Base-by-base conservation (phyloP, 2,797 vertebrate genomes). In the Jordanella pulchra region DNA sequence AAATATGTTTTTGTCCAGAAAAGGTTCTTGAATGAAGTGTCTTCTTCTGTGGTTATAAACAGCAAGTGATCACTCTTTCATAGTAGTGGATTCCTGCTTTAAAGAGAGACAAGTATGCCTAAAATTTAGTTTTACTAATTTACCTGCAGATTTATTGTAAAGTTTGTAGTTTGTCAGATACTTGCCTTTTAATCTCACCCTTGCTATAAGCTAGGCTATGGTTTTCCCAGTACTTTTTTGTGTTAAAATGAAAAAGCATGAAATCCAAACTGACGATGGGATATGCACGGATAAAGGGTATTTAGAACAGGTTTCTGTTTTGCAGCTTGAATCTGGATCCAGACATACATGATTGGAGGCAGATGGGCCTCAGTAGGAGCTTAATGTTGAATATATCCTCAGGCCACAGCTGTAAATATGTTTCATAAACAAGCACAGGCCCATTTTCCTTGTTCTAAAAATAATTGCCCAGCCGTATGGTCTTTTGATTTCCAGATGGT, bases 401-500 rank as follows among this genome's bases (percentile, higher is more conserved):
- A 23, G 0, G 1, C 15, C 30, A 42, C 44, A 28, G 55, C 39
- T 74, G 30, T 25, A 73, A 65, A 48, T 44, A 30, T 35, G 65
- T 35, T 75, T 51, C 27, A 44, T 54, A 47, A 42, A 67, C 30
- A 54, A 65, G 32, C 1, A 17, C 44, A 25, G 32, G 32, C n/a
- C 0, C 27, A 12, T 44, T 68, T 55, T 65, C 27, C 64, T 50
- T 60, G n/a, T 45, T 47, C n/a, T 73, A 25, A 25, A 67, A 63
- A 51, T 1, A 48, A 61, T 54, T 45, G 3, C 30, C 32, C 27
- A 23, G 42, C 44, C 65, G 30, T 47, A 53, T 27, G 74, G 27
- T 23, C 39, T 2, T 7, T 67, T 65, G 30, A 66, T n/a, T 44
- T 54, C 69, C 60, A 61, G 56, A 64, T 56, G 30, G 68, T 42